Base-by-base conservation (phyloP, 2,888 invertebrate species). In the Arrhopalites spinosus region DNA sequence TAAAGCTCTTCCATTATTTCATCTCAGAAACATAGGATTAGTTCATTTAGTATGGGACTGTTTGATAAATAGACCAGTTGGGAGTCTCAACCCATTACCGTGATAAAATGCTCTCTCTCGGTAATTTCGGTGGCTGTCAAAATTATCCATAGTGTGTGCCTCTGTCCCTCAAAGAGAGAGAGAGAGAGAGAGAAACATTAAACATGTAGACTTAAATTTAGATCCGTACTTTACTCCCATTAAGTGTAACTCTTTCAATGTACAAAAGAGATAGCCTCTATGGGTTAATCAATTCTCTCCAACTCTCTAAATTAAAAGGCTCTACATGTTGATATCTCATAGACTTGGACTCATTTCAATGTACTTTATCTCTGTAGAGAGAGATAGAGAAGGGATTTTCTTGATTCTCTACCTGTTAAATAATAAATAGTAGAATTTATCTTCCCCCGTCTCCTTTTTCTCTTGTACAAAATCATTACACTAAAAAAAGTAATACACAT, bases 51-150 rank as follows among this genome's bases (percentile, higher is more conserved):
- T 23, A 30, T 17, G 15, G 50, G 53, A 69, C 59, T 63, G 15
- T 66, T 67, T 72, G 72, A 72, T 76, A 72, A 72, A 76, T 70
- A 73, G 66, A 76, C 69, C 73, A 61, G 75, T 64, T 78, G 76
- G 76, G 78, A 70, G 78, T 76, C 71, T 76, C 30, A 23, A 64
- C 67, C 47, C 73, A 76, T 78, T 76, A 78, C 47, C 30, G 61
- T 71, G 74, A 78, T 76, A 78, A 71, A 76, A 78, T 73, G 64
- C 59, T 73, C 45, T 43, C 43, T 68, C 43, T 67, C 47, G 13
- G 67, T 69, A 69, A 69, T 53, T 53, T 56, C 30, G 23, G 53
- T 70, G 69, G 47, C 69, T 70, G 69, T 70, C 69, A 70, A 29
- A 70, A 68, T 47, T 68, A 68, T 45, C 67, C 47, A 20, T 67